Evolutionary conservation across 2,797 vertebrate species (phyloP), one percentile per base, ranked within the genome.

Genomic region (Thamnophis elegans): DNA sequence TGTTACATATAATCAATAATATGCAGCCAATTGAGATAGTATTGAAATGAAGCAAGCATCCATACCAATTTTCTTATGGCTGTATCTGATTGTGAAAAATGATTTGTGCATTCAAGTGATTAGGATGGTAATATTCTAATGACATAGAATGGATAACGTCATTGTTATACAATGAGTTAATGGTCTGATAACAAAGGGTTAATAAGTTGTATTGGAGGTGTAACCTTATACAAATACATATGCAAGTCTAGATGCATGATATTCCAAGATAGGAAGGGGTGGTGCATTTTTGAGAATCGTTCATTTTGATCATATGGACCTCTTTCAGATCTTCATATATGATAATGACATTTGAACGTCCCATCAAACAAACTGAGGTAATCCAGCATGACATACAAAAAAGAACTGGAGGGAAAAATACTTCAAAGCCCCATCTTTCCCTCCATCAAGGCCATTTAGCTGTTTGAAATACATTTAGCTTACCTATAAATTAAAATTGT

Each of bases 1-100:
- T 68, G 60, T 73, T 92, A 65, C 47, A 36, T 47, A 4, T 56
- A 2, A 0, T 1, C 0, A 0, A 51, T 18, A 62, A 82, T 26
- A 9, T 55, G 32, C 59, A 82, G 36, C 59, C 36, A 58, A 56
- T 14, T n/a, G 51, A 11, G 16, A 86, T 54, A 47, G 16, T 13
- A 28, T n/a, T 36, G 78, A 92, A 87, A 14, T 47, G 18, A 36
- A 60, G 42, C 20, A 78, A 90, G 36, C 32, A 90, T 47, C 47
- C 14, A 9, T 56, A 56, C 58, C 36, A 42, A 25, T 73, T 82
- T 73, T 78, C 68, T 36, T 32, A 73, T 0, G 6, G 16, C 16
- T 73, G 32, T 25, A 82, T 47, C 36, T 82, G 78, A 85, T 51
- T 59, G 9, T 54, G 60, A 18, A 10, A 18, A 53, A 47, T 68